These are phyloP conservation scores for Lampris incognitus DNA, from an alignment of 2,113 vertebrate species.

Conservation along the genomic window DNA sequence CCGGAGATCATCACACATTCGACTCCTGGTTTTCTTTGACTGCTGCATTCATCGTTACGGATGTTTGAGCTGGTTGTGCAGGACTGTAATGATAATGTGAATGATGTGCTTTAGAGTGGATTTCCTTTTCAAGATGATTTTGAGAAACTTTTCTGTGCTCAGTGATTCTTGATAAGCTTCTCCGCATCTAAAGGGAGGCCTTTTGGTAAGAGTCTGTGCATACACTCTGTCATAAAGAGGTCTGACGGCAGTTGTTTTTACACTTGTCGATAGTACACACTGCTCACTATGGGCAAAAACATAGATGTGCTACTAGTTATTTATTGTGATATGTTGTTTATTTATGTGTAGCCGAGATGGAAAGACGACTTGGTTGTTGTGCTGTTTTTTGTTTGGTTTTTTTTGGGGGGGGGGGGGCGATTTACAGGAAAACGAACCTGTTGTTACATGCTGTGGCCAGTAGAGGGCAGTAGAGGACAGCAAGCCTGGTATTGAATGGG, in stretches of 20 bases:
- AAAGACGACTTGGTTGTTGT: constrained; percentile 43
- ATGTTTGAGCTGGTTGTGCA: not conserved
- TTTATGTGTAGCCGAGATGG: constrained; percentile 59
- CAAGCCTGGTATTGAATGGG: constrained; percentile 5
- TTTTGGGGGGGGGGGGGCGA: too few species aligned
- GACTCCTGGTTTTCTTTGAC: not conserved
- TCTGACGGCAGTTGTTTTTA: constrained; percentile 31
- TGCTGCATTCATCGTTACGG: not conserved
- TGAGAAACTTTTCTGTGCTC: not conserved
- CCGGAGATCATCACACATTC: not conserved
- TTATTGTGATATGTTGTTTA: constrained; percentile 71
- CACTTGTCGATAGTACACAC: constrained; percentile 46
- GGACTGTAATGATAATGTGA: not conserved
- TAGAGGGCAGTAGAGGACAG: constrained; percentile 43
- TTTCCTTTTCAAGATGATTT: constrained; percentile 5
- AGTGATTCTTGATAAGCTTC: not conserved
- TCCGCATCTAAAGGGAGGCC: not conserved
- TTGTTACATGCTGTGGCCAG: constrained; percentile 46
- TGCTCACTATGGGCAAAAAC: constrained; percentile 41
- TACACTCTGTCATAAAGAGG: constrained; percentile 36
- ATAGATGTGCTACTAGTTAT: constrained; percentile 55
- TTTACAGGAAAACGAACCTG: not conserved
- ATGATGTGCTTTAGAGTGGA: not conserved
- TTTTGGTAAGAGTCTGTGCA: constrained; percentile 22
- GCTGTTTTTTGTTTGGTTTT: constrained; percentile 34